Conservation (phyloP, 2,797 vertebrate genomes). For the Sebastes miniatus region DNA sequence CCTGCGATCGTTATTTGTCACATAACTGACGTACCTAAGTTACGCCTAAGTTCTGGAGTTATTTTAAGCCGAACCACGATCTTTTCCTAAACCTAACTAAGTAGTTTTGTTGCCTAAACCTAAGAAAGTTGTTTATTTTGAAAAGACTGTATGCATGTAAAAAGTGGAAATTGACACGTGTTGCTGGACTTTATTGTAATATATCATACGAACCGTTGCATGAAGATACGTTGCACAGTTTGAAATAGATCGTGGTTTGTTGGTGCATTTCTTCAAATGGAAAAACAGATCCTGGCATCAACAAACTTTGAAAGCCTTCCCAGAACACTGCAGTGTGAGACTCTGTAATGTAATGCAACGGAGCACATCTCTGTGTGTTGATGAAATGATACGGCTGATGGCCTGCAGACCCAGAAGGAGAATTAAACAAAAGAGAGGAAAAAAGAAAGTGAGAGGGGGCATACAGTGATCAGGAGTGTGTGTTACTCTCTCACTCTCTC, state of each 20-base stretch:
- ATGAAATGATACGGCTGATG: conserved; percentile 20
- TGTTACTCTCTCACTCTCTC: neutral
- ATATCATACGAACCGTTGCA: too few relatives aligned
- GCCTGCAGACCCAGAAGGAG: neutral
- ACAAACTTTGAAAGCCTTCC: neutral
- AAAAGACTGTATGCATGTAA: too few relatives aligned
- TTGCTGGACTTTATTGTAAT: too few relatives aligned
- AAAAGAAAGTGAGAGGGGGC: neutral
- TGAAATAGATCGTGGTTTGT: neutral
- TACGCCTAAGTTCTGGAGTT: too few relatives aligned
- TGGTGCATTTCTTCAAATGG: neutral
- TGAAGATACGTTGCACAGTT: too few relatives aligned
- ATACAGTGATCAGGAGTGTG: neutral
- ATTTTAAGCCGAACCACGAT: too few relatives aligned
- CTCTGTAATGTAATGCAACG: neutral
- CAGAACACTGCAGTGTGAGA: neutral
- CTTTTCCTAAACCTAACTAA: too few relatives aligned
- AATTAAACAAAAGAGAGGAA: conserved; percentile 18
- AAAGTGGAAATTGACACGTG: too few relatives aligned
- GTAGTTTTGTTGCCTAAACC: too few relatives aligned
- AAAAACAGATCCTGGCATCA: neutral
- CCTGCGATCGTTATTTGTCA: too few relatives aligned
- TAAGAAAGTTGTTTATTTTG: too few relatives aligned
- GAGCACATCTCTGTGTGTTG: neutral
- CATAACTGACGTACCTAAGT: too few relatives aligned